Evolutionary conservation across 2,113 vertebrate genomes (phyloP).

Genomic region (Silurus glanis): DNA sequence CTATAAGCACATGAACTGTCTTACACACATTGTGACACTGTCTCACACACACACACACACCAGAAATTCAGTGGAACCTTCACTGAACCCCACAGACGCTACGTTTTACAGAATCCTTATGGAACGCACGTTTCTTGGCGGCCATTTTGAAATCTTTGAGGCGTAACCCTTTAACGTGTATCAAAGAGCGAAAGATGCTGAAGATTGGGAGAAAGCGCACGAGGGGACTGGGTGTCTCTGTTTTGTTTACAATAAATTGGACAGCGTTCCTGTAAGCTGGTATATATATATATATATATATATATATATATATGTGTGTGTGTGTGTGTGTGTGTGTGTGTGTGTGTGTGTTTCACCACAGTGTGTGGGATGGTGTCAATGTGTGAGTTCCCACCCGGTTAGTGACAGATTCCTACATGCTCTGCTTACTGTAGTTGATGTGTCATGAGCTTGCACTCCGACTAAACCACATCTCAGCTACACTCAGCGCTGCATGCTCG

Average conservation of each 20-base stretch:
- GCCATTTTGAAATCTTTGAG: background rate
- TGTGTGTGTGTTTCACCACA: constrained; percentile 33
- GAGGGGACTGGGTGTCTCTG: background rate
- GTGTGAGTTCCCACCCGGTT: constrained; percentile 39
- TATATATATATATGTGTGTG: background rate
- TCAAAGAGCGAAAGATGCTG: no score
- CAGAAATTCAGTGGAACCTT: constrained; percentile 38
- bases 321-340: background rate
- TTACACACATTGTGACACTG: no score
- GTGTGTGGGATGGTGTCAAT: constrained; percentile 46
- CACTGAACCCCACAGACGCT: background rate
- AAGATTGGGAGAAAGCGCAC: background rate
- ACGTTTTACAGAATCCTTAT: background rate
- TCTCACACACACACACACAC: constrained; percentile 44
- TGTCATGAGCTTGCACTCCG: constrained; percentile 31
- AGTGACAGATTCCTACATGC: constrained; percentile 45
- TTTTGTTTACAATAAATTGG: constrained; percentile 38
- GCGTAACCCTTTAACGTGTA: background rate
- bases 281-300: background rate
- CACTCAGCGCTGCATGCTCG: background rate
- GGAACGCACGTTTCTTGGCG: background rate
- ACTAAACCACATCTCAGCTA: background rate
- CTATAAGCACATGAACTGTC: no score
- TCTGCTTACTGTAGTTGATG: constrained; percentile 46
- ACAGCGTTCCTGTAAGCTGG: constrained; percentile 46